Evolutionary conservation across 2,113 vertebrate genomes (phyloP).

Genomic region (Melierax canorus): DNA sequence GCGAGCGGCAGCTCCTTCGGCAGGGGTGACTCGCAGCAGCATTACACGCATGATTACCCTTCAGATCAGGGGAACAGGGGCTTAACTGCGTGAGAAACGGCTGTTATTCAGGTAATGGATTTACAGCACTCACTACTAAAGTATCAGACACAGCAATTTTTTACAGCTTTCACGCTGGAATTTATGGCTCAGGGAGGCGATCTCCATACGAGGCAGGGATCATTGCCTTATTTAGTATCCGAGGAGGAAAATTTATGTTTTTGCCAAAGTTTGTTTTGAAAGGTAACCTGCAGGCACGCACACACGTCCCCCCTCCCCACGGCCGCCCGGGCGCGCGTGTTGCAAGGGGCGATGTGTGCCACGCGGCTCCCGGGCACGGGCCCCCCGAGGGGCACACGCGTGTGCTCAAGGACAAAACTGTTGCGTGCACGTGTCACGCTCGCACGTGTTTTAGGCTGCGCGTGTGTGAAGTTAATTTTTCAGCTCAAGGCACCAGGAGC

Average conservation of each 20-base stretch:
- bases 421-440: not conserved
- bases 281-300: conserved; percentile 44
- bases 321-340: not conserved
- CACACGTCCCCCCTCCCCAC: not conserved
- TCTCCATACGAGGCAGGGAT: conserved; percentile 49
- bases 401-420: not conserved
- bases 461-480: not conserved
- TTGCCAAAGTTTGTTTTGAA: conserved; percentile 54
- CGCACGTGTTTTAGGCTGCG: not conserved
- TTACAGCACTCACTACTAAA: conserved; percentile 65
- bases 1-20: not conserved
- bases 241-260: conserved; percentile 46
- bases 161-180: conserved; percentile 69
- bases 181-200: conserved; percentile 63
- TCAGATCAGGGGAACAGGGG: conserved; percentile 48
- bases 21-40: conserved; percentile 40
- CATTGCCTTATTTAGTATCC: conserved; percentile 68
- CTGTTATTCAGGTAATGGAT: conserved; percentile 81
- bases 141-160: conserved; percentile 69
- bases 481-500: not conserved
- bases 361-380: not conserved
- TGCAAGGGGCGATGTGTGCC: not conserved
- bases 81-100: conserved; percentile 64
- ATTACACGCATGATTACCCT: conserved; percentile 64
- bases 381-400: not conserved